phyloP scores from a whole-genome alignment of 2,113 vertebrate genomes.

The Dissostichus mawsoni region DNA sequence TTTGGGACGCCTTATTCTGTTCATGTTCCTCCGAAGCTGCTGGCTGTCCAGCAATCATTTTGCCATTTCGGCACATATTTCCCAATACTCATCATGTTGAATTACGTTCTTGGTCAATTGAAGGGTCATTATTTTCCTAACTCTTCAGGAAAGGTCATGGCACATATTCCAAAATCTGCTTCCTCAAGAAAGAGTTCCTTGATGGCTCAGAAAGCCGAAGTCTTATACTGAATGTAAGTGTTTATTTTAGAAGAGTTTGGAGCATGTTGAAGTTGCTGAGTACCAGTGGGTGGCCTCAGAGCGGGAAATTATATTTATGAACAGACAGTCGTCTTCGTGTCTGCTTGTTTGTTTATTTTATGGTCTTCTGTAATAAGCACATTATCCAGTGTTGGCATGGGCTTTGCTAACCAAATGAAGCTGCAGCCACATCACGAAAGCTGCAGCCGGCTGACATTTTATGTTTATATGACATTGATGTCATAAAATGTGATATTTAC shows the following conservation, averaged over 20 bases:
- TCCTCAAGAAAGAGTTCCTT: background rate
- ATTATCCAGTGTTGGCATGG: background rate
- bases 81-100: background rate
- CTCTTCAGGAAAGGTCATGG: slow-evolving; percentile 29
- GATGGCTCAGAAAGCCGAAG: background rate
- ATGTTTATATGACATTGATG: background rate
- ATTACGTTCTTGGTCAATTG: background rate
- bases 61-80: background rate
- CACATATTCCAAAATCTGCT: slow-evolving; percentile 19
- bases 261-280: slow-evolving; percentile 12
- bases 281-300: slow-evolving; percentile 23
- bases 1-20: background rate
- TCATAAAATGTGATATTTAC: slow-evolving; percentile 7
- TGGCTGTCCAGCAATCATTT: background rate
- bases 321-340: slow-evolving; percentile 5
- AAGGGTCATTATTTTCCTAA: background rate
- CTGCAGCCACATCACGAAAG: background rate
- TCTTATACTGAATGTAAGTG: background rate
- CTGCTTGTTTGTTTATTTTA: slow-evolving; percentile 38
- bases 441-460: slow-evolving; percentile 1
- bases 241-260: slow-evolving; percentile 25
- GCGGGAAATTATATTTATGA: background rate
- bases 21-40: background rate
- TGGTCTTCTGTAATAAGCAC: background rate
- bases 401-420: slow-evolving; percentile 45